These are phyloP conservation scores for Tenthredo mesomela DNA, from an alignment of 2,888 invertebrate species.

Conservation along the genomic window DNA sequence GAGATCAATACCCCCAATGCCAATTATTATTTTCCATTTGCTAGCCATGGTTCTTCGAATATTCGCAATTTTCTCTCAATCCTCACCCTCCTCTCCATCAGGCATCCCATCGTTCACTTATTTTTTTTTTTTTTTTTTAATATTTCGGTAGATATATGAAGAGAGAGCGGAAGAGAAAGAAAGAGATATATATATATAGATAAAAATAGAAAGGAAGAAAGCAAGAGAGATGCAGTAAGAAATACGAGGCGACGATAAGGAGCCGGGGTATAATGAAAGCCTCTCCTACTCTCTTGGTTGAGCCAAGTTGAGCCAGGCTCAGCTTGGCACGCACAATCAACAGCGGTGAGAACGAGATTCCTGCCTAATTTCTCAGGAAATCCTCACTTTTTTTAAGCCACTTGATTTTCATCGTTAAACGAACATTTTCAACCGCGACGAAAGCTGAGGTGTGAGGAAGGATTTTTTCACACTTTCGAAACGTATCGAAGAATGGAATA, in stretches of 20 bases:
- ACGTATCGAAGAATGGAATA: not conserved
- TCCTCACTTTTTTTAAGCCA: constrained; percentile 32
- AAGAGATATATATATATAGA: not conserved
- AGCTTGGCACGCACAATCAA: constrained; percentile 27
- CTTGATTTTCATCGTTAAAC: constrained; percentile 40
- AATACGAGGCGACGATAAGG: constrained; percentile 49
- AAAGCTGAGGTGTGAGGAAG: too few species aligned
- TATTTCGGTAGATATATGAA: constrained; percentile 27
- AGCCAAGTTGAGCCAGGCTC: constrained; percentile 22
- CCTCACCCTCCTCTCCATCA: constrained; percentile 45
- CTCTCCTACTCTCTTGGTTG: constrained; percentile 3
- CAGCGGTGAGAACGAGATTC: not conserved
- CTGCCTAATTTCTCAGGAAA: constrained; percentile 40
- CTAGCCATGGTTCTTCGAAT: not conserved
- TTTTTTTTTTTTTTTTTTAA: constrained; percentile 38
- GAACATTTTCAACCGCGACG: not conserved
- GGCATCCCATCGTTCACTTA: constrained; percentile 17
- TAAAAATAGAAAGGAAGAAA: constrained; percentile 15
- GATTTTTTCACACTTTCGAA: not conserved
- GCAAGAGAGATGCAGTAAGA: constrained; percentile 1
- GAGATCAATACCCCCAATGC: constrained; percentile 17
- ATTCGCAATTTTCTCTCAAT: constrained; percentile 16
- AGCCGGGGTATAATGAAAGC: constrained; percentile 33
- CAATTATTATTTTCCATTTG: constrained; percentile 18
- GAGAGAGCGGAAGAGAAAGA: constrained; percentile 48